Evolutionary conservation across 2,888 invertebrate species (phyloP).

Genomic region (Scaptomyza polygonia): DNA sequence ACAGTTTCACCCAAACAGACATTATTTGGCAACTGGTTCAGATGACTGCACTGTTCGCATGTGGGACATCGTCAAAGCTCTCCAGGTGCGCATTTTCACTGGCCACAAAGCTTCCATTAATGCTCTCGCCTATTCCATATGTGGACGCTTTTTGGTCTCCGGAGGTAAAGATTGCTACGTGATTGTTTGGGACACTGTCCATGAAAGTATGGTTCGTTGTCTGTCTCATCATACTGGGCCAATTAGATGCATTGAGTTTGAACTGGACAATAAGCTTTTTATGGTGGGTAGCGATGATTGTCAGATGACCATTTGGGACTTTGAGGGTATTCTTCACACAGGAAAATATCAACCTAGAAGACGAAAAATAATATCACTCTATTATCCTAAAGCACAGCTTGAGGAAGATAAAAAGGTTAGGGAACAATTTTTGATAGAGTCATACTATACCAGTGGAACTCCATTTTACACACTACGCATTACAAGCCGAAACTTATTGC

Average conservation of each 20-base stretch:
- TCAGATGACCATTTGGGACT: conserved; percentile 55
- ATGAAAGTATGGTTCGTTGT: conserved; percentile 27
- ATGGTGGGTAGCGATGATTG: conserved; percentile 52
- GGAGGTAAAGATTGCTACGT: conserved; percentile 48
- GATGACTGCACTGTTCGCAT: conserved; percentile 57
- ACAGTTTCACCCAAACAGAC: conserved; percentile 61
- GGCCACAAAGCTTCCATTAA: conserved; percentile 43
- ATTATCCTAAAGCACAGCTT: background rate
- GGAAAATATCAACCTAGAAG: conserved; percentile 8
- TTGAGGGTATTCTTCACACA: conserved; percentile 33
- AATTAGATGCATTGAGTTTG: conserved; percentile 44
- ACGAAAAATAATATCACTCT: background rate
- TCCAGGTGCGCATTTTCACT: conserved; percentile 55
- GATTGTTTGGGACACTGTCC: conserved; percentile 57
- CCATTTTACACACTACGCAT: conserved; percentile 43
- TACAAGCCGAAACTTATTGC: conserved; percentile 46
- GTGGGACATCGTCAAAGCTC: conserved; percentile 56
- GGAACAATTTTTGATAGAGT: conserved; percentile 26
- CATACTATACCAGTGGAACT: conserved; percentile 27
- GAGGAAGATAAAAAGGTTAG: background rate
- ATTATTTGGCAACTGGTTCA: conserved; percentile 66
- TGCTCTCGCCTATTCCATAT: conserved; percentile 47
- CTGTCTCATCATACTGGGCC: conserved; percentile 36
- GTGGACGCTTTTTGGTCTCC: conserved; percentile 57
- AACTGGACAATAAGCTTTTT: conserved; percentile 52